These are phyloP conservation scores for Periparus ater DNA, from an alignment of 2,797 vertebrate species.

Conservation along the genomic window DNA sequence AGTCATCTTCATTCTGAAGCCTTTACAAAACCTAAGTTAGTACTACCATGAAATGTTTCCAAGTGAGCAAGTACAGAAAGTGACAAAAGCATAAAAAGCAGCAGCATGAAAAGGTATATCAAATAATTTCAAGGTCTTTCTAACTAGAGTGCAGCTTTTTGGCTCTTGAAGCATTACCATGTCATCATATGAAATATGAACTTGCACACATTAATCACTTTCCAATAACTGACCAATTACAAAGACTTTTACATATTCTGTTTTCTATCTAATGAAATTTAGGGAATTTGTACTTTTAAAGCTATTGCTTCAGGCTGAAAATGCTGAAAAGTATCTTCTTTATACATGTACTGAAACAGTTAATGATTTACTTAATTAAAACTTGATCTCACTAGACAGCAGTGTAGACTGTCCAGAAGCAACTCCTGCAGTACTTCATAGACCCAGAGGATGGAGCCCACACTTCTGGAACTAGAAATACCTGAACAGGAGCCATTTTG, in stretches of 20 bases:
- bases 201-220: background rate
- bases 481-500: background rate
- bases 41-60: background rate
- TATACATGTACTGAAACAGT: background rate
- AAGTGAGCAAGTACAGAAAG: background rate
- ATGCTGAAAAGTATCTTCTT: background rate
- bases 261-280: background rate
- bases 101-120: background rate
- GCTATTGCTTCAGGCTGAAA: background rate
- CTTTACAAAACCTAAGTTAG: background rate
- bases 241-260: background rate
- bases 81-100: background rate
- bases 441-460: slow-evolving; percentile 5
- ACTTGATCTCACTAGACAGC: background rate
- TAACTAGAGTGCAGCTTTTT: background rate
- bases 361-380: background rate
- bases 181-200: background rate
- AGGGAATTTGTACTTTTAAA: background rate
- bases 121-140: background rate
- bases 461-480: background rate
- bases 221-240: background rate
- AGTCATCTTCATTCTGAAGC: background rate
- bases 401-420: background rate
- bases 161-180: background rate
- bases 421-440: background rate